A percentile compares a stretch with the other conserved stretches of the same genome.
These are phyloP conservation scores for Hiodon alosoides DNA, from an alignment of 2,113 vertebrate species.

Conservation along the genomic window DNA sequence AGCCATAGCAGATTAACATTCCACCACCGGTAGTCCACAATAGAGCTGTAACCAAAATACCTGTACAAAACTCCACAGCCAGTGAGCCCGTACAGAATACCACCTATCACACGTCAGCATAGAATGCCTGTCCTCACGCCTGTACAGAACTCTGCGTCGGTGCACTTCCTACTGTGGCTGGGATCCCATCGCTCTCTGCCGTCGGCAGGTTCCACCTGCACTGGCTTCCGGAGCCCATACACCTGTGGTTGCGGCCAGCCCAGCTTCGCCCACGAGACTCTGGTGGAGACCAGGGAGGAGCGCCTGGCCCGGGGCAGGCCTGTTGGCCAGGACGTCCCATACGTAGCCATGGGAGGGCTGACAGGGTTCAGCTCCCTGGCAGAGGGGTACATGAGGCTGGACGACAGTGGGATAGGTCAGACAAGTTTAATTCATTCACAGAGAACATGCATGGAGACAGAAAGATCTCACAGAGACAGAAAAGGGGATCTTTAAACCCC, in stretches of 20 bases:
- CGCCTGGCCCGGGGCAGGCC: slow-evolving; percentile 69
- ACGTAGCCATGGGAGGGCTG: slow-evolving; percentile 82
- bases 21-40: neutral
- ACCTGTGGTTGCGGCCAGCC: slow-evolving; percentile 82
- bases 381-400: slow-evolving; percentile 76
- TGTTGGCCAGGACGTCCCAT: slow-evolving; percentile 72
- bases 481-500: no score
- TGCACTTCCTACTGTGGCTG: neutral
- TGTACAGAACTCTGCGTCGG: neutral
- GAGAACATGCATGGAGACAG: neutral
- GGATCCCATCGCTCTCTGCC: neutral
- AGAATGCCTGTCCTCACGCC: neutral
- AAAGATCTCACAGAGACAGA: no score
- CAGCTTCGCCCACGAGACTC: slow-evolving; percentile 67
- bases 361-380: slow-evolving; percentile 82
- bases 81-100: neutral
- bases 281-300: slow-evolving; percentile 79
- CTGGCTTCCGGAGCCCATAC: slow-evolving; percentile 74
- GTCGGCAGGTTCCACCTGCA: slow-evolving; percentile 70
- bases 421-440: neutral
- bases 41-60: neutral
- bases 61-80: neutral
- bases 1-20: no score
- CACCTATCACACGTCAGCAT: neutral
- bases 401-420: slow-evolving; percentile 67